These are phyloP conservation scores for Ochropacha duplaris DNA, from an alignment of 2,888 invertebrate species.

Conservation along the genomic window DNA sequence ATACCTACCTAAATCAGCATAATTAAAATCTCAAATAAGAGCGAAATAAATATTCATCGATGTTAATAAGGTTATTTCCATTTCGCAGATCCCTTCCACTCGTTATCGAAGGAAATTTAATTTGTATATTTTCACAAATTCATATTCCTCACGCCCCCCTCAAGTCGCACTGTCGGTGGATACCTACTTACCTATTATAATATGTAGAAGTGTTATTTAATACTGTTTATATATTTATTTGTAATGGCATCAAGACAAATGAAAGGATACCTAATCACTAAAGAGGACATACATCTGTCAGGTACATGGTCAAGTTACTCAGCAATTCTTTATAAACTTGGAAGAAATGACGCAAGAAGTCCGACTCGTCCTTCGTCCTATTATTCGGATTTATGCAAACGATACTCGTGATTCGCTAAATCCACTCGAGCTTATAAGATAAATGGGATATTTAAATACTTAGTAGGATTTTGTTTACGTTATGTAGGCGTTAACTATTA, in stretches of 20 bases:
- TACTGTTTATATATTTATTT: too few relatives aligned
- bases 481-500: background rate
- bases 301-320: too few relatives aligned
- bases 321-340: background rate
- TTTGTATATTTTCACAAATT: background rate
- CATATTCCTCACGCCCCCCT: too few relatives aligned
- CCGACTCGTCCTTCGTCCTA: background rate
- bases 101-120: background rate
- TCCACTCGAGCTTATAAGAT: background rate
- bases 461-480: background rate
- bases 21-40: background rate
- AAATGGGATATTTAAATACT: background rate
- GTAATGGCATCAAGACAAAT: background rate
- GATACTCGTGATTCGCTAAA: background rate
- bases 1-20: background rate
- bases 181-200: too few relatives aligned
- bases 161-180: too few relatives aligned
- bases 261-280: too few relatives aligned
- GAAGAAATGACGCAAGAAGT: background rate
- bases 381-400: background rate
- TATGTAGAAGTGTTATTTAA: too few relatives aligned
- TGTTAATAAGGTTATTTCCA: background rate
- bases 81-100: background rate
- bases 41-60: background rate
- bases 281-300: background rate